Percentiles rank a stretch among this genome's conserved stretches.
Conservation (phyloP, 1,140 invertebrate genomes). For the Cydia strobilella region DNA sequence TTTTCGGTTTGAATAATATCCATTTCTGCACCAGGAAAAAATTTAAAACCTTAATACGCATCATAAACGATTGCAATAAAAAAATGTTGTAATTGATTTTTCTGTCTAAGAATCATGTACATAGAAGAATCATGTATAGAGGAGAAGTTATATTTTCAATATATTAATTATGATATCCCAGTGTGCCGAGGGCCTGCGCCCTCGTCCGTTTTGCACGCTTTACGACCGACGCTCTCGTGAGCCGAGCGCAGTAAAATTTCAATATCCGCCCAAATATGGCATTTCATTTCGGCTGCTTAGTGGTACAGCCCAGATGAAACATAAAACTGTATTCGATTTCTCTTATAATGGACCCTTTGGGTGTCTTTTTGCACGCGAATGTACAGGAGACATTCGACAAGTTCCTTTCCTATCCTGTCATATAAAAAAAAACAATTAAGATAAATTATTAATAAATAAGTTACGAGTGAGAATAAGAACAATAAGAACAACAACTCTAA, state of each 20-base stretch:
- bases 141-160: background rate
- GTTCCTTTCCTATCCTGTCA: background rate
- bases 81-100: too few relatives aligned
- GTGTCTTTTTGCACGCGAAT: background rate
- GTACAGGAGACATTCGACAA: conserved; percentile 1
- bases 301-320: conserved; percentile 41
- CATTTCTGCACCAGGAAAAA: too few relatives aligned
- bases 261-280: conserved; percentile 52
- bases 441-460: too few relatives aligned
- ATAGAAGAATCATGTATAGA: too few relatives aligned
- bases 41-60: too few relatives aligned
- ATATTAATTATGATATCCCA: background rate
- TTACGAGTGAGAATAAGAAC: too few relatives aligned
- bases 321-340: conserved; percentile 44
- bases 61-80: too few relatives aligned
- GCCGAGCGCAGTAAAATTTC: conserved; percentile 51
- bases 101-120: too few relatives aligned
- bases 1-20: background rate
- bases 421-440: background rate
- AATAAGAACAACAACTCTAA: too few relatives aligned
- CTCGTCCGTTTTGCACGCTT: conserved; percentile 35
- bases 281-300: conserved; percentile 46
- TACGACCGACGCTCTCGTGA: conserved; percentile 37
- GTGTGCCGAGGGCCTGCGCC: background rate
- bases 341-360: conserved; percentile 30